Conservation (phyloP, 2,113 vertebrate genomes). For the Dascyllus trimaculatus region DNA sequence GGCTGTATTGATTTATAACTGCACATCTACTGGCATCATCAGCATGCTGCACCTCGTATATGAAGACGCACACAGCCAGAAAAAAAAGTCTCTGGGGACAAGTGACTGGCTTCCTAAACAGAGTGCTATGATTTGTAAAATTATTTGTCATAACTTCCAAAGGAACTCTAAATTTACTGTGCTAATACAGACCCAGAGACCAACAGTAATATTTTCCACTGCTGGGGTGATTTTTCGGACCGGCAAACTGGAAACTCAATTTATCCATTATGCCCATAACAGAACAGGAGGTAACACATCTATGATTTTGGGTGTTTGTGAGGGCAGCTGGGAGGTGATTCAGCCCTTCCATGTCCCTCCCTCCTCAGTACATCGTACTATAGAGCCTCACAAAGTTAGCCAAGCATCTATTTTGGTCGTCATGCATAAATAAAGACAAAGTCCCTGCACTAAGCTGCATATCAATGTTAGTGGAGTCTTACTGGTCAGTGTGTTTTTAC, state of each 20-base stretch:
- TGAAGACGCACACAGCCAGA: background rate
- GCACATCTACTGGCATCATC: slow-evolving; percentile 51
- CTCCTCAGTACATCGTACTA: slow-evolving; percentile 6
- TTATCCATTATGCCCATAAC: slow-evolving; percentile 21
- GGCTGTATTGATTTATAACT: slow-evolving; percentile 66
- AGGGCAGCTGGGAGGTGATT: slow-evolving; percentile 30
- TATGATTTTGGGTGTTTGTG: slow-evolving; percentile 33
- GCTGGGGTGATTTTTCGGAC: slow-evolving; percentile 20
- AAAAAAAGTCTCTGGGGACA: background rate
- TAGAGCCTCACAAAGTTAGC: slow-evolving; percentile 14
- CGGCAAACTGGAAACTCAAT: slow-evolving; percentile 47
- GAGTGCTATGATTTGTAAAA: background rate
- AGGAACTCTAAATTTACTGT: slow-evolving; percentile 13
- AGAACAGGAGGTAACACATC: slow-evolving; percentile 12
- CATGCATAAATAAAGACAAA: slow-evolving; percentile 52
- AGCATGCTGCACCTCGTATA: slow-evolving; percentile 15
- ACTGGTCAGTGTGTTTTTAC: slow-evolving; percentile 22
- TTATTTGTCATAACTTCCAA: slow-evolving; percentile 34
- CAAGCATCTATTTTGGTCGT: slow-evolving; percentile 50
- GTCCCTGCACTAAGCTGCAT: slow-evolving; percentile 10
- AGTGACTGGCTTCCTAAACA: background rate
- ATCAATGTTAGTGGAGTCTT: slow-evolving; percentile 36
- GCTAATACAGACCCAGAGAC: background rate
- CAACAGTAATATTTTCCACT: slow-evolving; percentile 31
- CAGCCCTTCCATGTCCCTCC: slow-evolving; percentile 10